Conservation (phyloP, 2,888 invertebrate genomes). For the Dexiosoma caninum region DNA sequence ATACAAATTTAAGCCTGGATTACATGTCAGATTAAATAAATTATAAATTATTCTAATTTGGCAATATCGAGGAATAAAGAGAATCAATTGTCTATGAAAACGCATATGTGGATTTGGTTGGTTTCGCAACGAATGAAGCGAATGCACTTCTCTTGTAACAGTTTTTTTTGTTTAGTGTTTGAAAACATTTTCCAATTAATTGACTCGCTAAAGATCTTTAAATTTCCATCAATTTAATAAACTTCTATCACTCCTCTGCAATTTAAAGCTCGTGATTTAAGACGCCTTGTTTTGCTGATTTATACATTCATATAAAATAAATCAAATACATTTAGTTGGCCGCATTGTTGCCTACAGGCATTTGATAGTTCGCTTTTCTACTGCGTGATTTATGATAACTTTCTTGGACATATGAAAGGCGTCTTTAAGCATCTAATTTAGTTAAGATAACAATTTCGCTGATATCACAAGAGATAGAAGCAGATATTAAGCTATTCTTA, state of each 20-base stretch:
- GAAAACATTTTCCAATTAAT: conserved; percentile 32
- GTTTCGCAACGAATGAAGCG: neutral
- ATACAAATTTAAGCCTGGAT: conserved; percentile 31
- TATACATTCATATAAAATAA: neutral
- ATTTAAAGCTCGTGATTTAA: conserved; percentile 46
- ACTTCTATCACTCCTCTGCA: neutral
- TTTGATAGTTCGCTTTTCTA: neutral
- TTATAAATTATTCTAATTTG: neutral
- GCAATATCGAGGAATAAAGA: neutral
- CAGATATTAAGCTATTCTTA: neutral
- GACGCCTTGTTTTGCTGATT: conserved; percentile 11
- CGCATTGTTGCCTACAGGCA: conserved; percentile 20
- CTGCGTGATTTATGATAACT: conserved; percentile 1
- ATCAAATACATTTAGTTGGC: conserved; percentile 21
- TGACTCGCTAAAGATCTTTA: conserved; percentile 1
- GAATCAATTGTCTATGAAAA: conserved; percentile 2
- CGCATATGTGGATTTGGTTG: neutral
- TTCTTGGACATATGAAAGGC: conserved; percentile 12
- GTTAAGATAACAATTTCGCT: neutral
- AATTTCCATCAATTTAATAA: conserved; percentile 9
- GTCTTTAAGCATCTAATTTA: neutral
- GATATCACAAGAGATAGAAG: neutral
- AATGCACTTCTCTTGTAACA: neutral
- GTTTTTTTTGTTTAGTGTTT: conserved; percentile 11
- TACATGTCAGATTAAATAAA: conserved; percentile 4